These are phyloP conservation scores for Sebastes cheni DNA, from an alignment of 2,797 vertebrate species.

Conservation along the genomic window DNA sequence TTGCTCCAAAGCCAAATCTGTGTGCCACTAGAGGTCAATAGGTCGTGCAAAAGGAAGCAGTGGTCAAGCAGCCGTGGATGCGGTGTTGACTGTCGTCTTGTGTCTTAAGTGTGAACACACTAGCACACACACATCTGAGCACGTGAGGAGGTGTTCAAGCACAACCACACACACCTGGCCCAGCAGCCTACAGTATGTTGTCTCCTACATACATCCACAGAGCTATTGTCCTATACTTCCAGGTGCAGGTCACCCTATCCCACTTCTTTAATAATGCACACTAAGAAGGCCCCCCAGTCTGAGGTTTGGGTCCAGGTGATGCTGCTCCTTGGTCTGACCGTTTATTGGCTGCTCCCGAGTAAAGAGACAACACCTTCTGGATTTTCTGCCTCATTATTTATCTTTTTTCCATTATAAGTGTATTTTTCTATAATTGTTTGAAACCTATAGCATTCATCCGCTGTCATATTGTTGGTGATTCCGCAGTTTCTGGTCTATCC, in stretches of 20 bases:
- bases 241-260: conserved; percentile 77
- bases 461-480: background rate
- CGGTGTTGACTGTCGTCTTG: background rate
- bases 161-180: background rate
- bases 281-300: conserved; percentile 76
- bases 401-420: background rate
- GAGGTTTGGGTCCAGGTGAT: conserved; percentile 71
- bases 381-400: background rate
- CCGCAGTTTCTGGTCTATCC: background rate
- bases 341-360: conserved; percentile 43
- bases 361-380: conserved; percentile 32
- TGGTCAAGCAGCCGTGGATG: background rate
- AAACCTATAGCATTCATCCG: background rate
- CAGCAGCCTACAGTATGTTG: background rate
- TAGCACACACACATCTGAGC: background rate
- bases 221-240: conserved; percentile 70
- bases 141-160: background rate
- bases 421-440: background rate
- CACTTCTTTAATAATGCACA: conserved; percentile 83
- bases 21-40: background rate
- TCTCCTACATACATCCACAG: conserved; percentile 60
- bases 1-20: conserved; percentile 1
- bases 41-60: background rate
- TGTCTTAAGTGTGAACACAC: conserved; percentile 1
- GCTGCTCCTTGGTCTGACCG: conserved; percentile 64